Evolutionary conservation across 2,797 vertebrate species (phyloP).

Genomic region (Spinibarbus caldwelli): DNA sequence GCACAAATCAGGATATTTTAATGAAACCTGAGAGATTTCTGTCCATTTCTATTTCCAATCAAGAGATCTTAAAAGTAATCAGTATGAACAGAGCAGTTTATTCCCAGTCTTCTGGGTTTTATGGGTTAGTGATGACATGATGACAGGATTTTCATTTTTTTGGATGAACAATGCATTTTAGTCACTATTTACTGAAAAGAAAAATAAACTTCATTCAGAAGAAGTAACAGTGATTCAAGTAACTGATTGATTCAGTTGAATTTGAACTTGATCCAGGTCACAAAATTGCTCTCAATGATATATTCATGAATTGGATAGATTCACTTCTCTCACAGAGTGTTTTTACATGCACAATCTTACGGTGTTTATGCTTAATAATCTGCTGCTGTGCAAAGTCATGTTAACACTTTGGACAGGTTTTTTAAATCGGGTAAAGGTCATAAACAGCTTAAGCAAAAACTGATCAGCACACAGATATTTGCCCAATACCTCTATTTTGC

Average conservation of each 20-base stretch:
- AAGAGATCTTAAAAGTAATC: neutral
- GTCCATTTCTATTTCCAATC: neutral
- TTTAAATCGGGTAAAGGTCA: neutral
- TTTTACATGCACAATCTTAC: neutral
- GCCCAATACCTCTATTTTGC: neutral
- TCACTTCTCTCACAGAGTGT: too few relatives aligned
- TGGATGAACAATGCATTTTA: neutral
- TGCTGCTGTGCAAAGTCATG: neutral
- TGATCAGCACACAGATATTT: neutral
- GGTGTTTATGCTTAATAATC: neutral
- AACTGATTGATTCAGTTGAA: neutral
- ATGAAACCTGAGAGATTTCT: neutral
- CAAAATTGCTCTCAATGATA: neutral
- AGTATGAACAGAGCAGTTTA: neutral
- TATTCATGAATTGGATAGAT: neutral
- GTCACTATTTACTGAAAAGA: neutral
- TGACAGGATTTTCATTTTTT: neutral
- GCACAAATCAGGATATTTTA: neutral
- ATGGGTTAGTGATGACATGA: neutral
- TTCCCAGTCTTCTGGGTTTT: neutral
- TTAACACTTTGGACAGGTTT: neutral
- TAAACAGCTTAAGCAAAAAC: neutral
- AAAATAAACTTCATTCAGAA: neutral
- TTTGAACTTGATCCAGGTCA: neutral
- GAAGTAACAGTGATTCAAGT: neutral